These are phyloP conservation scores for Nowickia ferox DNA, from an alignment of 2,888 invertebrate genomes.

Conservation along the genomic window DNA sequence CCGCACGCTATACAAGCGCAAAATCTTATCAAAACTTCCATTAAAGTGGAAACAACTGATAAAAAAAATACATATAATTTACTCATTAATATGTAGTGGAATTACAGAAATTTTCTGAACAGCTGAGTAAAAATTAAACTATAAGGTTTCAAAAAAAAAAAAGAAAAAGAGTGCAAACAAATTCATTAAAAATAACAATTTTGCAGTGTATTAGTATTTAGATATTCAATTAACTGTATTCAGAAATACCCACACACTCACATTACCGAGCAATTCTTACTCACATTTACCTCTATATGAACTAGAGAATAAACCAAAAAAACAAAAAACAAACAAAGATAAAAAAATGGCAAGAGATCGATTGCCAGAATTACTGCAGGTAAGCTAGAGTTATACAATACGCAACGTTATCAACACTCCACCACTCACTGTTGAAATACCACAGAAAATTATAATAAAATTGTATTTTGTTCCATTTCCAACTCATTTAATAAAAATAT, in stretches of 20 bases:
- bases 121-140: conserved; percentile 28
- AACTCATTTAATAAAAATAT: conserved; percentile 9
- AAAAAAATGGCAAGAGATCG: conserved; percentile 81
- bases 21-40: conserved; percentile 53
- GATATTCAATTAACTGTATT: conserved; percentile 53
- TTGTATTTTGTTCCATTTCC: background rate
- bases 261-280: background rate
- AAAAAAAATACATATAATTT: conserved; percentile 15
- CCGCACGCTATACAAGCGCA: conserved; percentile 14
- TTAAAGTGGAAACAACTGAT: conserved; percentile 45
- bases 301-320: conserved; percentile 61
- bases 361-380: conserved; percentile 82
- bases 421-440: background rate
- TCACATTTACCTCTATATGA: conserved; percentile 23
- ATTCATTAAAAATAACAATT: background rate
- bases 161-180: conserved; percentile 14
- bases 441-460: conserved; percentile 4
- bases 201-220: conserved; percentile 53
- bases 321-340: too few relatives aligned
- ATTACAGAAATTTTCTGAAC: conserved; percentile 28
- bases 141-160: background rate
- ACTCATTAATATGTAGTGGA: conserved; percentile 34
- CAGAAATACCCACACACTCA: conserved; percentile 23
- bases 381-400: conserved; percentile 74
- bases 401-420: conserved; percentile 29